A percentile compares a stretch with the other conserved stretches of the same genome.
These are phyloP conservation scores for Rousettus leschenaultii DNA, from an alignment of 2,113 vertebrate species.

Conservation along the genomic window DNA sequence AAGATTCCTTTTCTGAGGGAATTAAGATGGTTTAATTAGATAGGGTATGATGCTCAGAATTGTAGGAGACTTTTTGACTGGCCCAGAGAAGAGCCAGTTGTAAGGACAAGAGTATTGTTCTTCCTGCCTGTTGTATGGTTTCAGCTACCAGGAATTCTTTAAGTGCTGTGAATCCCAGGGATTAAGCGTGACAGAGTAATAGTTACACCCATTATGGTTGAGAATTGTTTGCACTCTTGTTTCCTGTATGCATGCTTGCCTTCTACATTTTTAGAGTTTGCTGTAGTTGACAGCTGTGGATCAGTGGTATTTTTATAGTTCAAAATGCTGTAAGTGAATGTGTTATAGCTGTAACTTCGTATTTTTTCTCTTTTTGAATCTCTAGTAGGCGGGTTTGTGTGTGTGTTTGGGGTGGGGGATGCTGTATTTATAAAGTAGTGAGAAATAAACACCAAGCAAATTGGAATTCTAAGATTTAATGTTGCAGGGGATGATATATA, in stretches of 20 bases:
- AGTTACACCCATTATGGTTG: not conserved
- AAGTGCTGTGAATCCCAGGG: not conserved
- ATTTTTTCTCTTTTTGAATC: conserved; percentile 16
- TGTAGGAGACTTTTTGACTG: not conserved
- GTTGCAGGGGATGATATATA: not conserved
- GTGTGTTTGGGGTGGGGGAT: not conserved
- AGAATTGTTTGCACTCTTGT: not conserved
- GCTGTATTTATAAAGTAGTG: conserved; percentile 19
- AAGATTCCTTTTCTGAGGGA: conserved; percentile 22
- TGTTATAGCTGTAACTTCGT: not conserved
- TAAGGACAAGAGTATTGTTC: not conserved
- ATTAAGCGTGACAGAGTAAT: not conserved
- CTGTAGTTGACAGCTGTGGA: conserved; percentile 27
- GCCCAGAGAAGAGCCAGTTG: not conserved
- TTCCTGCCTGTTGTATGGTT: not conserved
- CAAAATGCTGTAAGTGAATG: not conserved
- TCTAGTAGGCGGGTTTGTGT: not conserved
- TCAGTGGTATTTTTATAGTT: conserved; percentile 8
- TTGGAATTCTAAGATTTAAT: conserved; percentile 18
- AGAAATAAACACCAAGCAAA: not conserved
- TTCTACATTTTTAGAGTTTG: not conserved
- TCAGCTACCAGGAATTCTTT: conserved; percentile 27
- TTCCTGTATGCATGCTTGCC: not conserved
- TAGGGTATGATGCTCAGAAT: not conserved
- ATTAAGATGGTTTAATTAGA: conserved; percentile 32